Evolutionary conservation across 2,888 invertebrate species (phyloP).

Genomic region (Acanthosepion esculentum): DNA sequence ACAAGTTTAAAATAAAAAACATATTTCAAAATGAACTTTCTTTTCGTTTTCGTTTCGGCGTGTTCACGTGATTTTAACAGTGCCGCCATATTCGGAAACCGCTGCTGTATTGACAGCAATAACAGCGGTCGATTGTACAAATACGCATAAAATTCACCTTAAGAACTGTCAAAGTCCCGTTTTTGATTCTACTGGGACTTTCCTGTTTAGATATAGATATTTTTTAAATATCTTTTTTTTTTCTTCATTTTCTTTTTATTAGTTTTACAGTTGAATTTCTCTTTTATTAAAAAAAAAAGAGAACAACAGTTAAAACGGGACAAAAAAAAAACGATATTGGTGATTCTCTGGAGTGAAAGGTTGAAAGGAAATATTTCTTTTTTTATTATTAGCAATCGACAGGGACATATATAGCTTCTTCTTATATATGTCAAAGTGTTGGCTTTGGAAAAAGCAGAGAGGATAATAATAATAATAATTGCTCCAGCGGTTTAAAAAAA

Average conservation of each 20-base stretch:
- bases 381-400: too few species aligned
- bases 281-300: neutral
- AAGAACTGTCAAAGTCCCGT: conserved; percentile 18
- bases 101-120: neutral
- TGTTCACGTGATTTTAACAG: conserved; percentile 13
- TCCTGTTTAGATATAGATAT: neutral
- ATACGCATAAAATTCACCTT: neutral
- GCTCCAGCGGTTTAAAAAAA: too few species aligned
- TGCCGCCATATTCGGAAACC: conserved; percentile 33
- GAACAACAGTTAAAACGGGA: too few species aligned
- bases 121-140: neutral
- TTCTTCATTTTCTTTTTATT: neutral
- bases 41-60: neutral
- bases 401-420: too few species aligned
- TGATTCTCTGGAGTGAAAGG: too few species aligned
- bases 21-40: neutral
- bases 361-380: too few species aligned
- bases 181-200: neutral
- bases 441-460: neutral
- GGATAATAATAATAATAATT: neutral
- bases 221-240: neutral
- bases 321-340: too few species aligned
- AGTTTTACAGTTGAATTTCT: neutral
- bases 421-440: too few species aligned
- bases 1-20: neutral